A percentile compares a stretch with the other conserved stretches of the same genome.
phyloP scores from a whole-genome alignment of 2,888 invertebrate genomes.

The Podabrus alpinus region DNA sequence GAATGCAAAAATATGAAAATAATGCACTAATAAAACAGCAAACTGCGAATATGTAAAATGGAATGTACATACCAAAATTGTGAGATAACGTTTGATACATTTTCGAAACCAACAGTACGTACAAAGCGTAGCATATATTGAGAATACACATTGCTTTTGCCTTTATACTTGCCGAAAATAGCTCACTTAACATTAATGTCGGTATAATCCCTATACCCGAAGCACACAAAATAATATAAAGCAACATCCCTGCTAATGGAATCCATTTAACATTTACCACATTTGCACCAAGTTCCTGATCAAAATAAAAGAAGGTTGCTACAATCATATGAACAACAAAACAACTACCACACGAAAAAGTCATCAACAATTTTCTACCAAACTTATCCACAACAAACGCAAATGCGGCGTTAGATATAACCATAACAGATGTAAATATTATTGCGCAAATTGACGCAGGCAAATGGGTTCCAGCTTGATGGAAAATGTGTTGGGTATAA shows the following conservation, averaged over 20 bases:
- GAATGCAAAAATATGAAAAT: slow-evolving; percentile 44
- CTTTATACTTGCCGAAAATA: slow-evolving; percentile 46
- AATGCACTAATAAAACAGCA: slow-evolving; percentile 39
- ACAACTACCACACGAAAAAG: slow-evolving; percentile 37
- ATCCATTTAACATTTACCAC: slow-evolving; percentile 41
- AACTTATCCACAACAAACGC: slow-evolving; percentile 38
- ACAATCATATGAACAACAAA: slow-evolving; percentile 27
- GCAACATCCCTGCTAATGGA: slow-evolving; percentile 44
- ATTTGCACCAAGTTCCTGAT: slow-evolving; percentile 35
- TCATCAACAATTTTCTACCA: slow-evolving; percentile 40
- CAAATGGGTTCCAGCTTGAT: slow-evolving; percentile 42
- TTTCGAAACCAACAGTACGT: slow-evolving; percentile 38
- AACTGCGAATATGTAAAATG: slow-evolving; percentile 44
- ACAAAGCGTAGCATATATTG: slow-evolving; percentile 39
- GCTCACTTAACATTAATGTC: slow-evolving; percentile 44
- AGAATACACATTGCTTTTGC: slow-evolving; percentile 41
- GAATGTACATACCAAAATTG: slow-evolving; percentile 42
- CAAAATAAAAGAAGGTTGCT: slow-evolving; percentile 42
- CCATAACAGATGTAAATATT: slow-evolving; percentile 38
- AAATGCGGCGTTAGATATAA: slow-evolving; percentile 30
- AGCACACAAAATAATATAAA: slow-evolving; percentile 33
- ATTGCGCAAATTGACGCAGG: slow-evolving; percentile 43
- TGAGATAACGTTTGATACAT: slow-evolving; percentile 44
- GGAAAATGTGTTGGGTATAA: slow-evolving; percentile 44
- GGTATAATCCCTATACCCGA: slow-evolving; percentile 44